Base-by-base conservation (phyloP, 2,113 vertebrate genomes). In the Pandion haliaetus region DNA sequence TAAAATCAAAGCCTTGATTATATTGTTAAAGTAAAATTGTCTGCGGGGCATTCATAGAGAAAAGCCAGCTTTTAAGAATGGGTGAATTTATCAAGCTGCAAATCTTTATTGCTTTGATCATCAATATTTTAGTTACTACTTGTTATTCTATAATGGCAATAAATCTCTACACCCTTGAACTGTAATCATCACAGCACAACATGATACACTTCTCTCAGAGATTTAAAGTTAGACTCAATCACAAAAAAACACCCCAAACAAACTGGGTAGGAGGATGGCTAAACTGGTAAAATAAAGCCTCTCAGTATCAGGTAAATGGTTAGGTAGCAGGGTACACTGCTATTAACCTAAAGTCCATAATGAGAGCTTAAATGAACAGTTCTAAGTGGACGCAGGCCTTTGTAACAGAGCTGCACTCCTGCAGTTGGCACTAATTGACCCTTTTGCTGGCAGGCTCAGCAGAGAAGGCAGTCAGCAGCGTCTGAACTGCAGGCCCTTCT, bases 341-440 rank as follows among this genome's bases (percentile, higher is more conserved):
- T 89, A 74, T 88, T 90, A 93, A 82, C 66, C 71, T 71, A 1
- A 91, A 84, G 88, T 49, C 76, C 42, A 28, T 73, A 86, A 86
- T 34, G 36, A 82, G 58, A 78, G 67, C 87, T 73, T 54, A 88
- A 94, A 77, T 50, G 66, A 89, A 29, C 70, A 78, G 50, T 31
- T 93, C 66, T 20, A 59, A 80, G 74, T 9, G 55, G 78, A 78
- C 21, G 3, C 29, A 40, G 82, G 92, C 66, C 91, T 86, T 42
- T 71, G 89, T 47, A 49, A 63, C 2, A 8, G 88, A 96, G 82
- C 76, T 19, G 38, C 78, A 4, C 92, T 88, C 93, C 95, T 76
- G 91, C 80, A 31, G 91, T 0, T 62, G 91, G 93, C 86, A 90
- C 78, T 91, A 89, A 95, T 86, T 88, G 94, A 95, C 81, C 85